Conservation (phyloP, 2,797 vertebrate species). For the Amphiprion clarkii region DNA sequence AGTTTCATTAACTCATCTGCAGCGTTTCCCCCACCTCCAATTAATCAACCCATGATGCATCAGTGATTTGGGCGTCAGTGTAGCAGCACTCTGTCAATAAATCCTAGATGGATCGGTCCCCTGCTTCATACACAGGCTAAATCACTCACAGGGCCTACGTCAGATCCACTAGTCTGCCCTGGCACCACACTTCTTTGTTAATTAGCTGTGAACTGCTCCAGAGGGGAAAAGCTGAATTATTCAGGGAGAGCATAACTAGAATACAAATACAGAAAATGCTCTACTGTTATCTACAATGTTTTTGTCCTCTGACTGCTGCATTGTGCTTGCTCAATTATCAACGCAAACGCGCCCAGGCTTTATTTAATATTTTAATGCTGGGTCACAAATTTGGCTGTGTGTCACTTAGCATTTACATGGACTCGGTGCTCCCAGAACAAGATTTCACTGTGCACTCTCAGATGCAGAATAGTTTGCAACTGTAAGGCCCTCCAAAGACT, state of each 20-base stretch:
- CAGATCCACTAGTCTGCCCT: conserved; percentile 68
- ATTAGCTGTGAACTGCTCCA: conserved; percentile 80
- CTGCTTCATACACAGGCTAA: conserved; percentile 63
- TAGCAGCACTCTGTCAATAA: conserved; percentile 77
- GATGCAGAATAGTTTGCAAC: conserved; percentile 25
- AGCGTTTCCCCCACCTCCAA: conserved; percentile 63
- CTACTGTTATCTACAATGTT: conserved; percentile 46
- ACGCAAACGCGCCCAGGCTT: conserved; percentile 55
- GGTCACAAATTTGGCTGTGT: conserved; percentile 52
- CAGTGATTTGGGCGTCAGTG: conserved; percentile 71
- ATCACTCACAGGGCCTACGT: conserved; percentile 72
- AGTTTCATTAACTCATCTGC: conserved; percentile 71
- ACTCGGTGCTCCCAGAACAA: conserved; percentile 30
- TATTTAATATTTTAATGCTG: conserved; percentile 63
- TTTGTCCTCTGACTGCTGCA: conserved; percentile 41
- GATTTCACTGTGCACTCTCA: conserved; percentile 32
- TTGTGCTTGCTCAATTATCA: conserved; percentile 50
- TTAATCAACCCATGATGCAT: conserved; percentile 81
- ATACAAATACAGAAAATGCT: conserved; percentile 76
- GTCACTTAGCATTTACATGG: conserved; percentile 54
- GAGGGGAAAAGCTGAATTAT: conserved; percentile 76
- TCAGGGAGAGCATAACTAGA: conserved; percentile 69
- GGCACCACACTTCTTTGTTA: conserved; percentile 77
- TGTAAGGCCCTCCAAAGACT: conserved; percentile 11
- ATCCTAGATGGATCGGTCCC: conserved; percentile 74